Evolutionary conservation across 30 jellyfish, hydroid and myxozoan species (phyloP).

Genomic region (Hydractinia symbiolongicarpus): DNA sequence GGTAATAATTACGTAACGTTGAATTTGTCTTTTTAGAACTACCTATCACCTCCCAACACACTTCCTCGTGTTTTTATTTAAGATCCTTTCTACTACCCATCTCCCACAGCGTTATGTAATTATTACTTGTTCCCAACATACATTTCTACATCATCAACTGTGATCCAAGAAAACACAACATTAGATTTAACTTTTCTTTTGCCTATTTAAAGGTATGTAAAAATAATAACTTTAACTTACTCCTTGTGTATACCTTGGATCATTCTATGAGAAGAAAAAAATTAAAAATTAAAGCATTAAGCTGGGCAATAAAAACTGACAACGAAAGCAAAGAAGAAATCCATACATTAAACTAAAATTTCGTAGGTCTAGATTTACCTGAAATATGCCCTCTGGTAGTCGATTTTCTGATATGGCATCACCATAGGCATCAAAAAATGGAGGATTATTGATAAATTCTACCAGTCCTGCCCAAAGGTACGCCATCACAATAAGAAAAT

Average conservation of each 20-base stretch:
- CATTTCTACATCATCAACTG: no score
- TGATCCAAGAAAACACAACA: no score
- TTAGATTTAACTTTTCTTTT: no score
- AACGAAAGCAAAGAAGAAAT: no score
- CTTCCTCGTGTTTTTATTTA: no score
- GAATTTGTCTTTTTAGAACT: no score
- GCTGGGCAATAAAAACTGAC: neutral
- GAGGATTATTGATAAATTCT: conserved; percentile 85
- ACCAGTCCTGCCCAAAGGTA: conserved; percentile 78
- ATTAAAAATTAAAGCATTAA: neutral
- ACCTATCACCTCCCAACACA: no score
- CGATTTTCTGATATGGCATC: conserved; percentile 39
- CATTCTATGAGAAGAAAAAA: conserved; percentile 22
- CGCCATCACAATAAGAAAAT: conserved; percentile 49
- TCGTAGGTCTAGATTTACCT: conserved; percentile 22
- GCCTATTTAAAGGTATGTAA: neutral
- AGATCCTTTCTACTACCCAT: no score
- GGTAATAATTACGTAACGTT: no score
- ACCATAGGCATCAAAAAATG: conserved; percentile 94
- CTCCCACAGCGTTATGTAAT: no score
- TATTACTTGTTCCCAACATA: no score
- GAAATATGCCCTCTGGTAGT: conserved; percentile 44
- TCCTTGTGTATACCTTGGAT: conserved; percentile 37
- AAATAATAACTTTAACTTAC: conserved; percentile 23
- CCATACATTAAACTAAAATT: neutral